Base-by-base conservation (phyloP, 2,888 invertebrate species). In the Dryadula phaetusa region DNA sequence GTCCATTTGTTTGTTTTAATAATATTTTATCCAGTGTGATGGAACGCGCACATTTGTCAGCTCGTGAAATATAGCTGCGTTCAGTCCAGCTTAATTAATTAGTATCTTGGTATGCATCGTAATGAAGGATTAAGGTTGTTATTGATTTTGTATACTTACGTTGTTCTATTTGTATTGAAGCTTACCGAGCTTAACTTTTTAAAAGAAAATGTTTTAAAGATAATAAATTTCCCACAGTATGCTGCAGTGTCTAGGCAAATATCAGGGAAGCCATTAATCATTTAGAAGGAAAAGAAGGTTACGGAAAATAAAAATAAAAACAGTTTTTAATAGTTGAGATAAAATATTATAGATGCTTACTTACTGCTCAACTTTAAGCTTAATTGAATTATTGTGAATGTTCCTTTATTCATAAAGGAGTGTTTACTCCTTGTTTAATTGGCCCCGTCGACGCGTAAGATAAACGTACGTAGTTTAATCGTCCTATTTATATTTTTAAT, bases 1-100 rank as follows among this genome's bases (percentile, higher is more conserved):
- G 86, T 91, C 82, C 86, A 83, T 90, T 91, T 92, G 91, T 92
- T 92, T 92, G 92, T 92, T 92, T 92, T 91, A 92, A 89, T 90
- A 92, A 92, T 92, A 92, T 91, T 91, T 92, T 91, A 92, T 91
- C 89, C 81, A 87, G 80, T 85, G 85, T 92, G 92, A 92, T 90
- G 91, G 92, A 92, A 82, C 83, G 91, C 83, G 82, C 85, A 83
- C 92, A 92, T 92, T 92, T 92, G 92, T 92, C 92, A 92, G 88
- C 78, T 83, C 78, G 84, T 90, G 85, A 90, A 86, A 87, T 90
- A 90, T 91, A 84, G 83, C 84, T 80, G 80, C 77, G 86, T 82
- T 82, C 79, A 84, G 79, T 74, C 72, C 77, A 77, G 82, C 80
- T 81, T 86, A 87, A 92, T 92, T 91, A 92, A 91, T 92, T 90